A percentile compares a stretch with the other conserved stretches of the same genome.
These are phyloP conservation scores for Stomatorhinus walkeri DNA, from an alignment of 2,797 vertebrate genomes.

Conservation along the genomic window DNA sequence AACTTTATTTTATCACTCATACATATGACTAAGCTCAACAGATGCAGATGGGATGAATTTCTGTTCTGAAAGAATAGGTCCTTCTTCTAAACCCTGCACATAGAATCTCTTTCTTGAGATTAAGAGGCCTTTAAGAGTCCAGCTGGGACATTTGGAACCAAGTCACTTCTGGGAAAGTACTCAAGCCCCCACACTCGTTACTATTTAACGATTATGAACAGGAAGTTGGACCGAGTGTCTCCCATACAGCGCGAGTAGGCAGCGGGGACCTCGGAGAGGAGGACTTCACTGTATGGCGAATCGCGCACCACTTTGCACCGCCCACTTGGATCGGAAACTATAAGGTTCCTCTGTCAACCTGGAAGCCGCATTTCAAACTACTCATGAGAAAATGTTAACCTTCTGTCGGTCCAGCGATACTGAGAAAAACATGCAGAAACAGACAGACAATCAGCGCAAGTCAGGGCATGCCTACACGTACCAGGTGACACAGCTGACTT, in stretches of 20 bases:
- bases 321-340: background rate
- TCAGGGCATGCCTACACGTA: background rate
- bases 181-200: slow-evolving; percentile 24
- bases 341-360: background rate
- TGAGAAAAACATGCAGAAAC: background rate
- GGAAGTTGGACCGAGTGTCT: slow-evolving; percentile 24
- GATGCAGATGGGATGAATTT: background rate
- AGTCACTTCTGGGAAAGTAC: slow-evolving; percentile 35
- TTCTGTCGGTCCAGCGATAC: background rate
- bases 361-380: background rate
- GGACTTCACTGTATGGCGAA: background rate
- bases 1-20: background rate
- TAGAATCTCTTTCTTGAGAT: background rate
- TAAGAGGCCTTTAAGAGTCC: background rate
- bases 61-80: background rate
- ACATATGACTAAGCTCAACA: background rate
- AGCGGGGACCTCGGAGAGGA: background rate
- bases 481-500: background rate
- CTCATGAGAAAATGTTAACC: background rate
- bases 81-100: background rate
- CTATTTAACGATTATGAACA: background rate
- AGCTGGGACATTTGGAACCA: background rate
- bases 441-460: background rate
- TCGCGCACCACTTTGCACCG: background rate
- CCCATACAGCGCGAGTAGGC: slow-evolving; percentile 17